Conservation (phyloP, 2,888 invertebrate genomes). For the Athrips mouffetella region DNA sequence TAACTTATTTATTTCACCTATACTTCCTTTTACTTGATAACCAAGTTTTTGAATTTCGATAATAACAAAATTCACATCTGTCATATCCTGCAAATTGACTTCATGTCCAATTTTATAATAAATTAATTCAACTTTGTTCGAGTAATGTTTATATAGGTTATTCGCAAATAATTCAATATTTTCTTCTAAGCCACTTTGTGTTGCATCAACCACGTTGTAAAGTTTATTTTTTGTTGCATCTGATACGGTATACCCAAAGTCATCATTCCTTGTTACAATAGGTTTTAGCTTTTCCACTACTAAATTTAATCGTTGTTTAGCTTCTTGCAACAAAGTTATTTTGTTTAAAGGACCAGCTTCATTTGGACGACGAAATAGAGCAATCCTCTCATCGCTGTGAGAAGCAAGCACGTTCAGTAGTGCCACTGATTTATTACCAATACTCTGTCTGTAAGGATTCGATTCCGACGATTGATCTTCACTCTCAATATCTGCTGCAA, state of each 20-base stretch:
- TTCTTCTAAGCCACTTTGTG: background rate
- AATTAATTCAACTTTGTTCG: background rate
- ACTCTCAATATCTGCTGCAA: too few species aligned
- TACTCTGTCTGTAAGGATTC: too few species aligned
- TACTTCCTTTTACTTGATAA: too few species aligned
- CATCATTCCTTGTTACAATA: background rate
- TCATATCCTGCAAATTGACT: background rate
- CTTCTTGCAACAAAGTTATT: background rate
- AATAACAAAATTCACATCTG: too few species aligned
- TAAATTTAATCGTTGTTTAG: background rate
- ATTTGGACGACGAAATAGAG: too few species aligned
- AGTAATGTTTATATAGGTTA: background rate
- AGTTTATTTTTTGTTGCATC: constrained; percentile 1
- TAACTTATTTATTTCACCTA: too few species aligned
- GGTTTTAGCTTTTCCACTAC: background rate
- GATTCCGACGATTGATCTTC: background rate
- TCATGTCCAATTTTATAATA: background rate
- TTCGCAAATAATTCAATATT: background rate
- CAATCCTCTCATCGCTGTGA: too few species aligned
- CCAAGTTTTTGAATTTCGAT: too few species aligned
- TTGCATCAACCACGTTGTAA: background rate
- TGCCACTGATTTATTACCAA: too few species aligned
- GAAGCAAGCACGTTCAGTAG: too few species aligned
- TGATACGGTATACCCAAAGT: background rate
- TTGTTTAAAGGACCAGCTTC: too few species aligned